These are phyloP conservation scores for Rhagoletis pomonella DNA, from an alignment of 1,140 invertebrate species.

Conservation along the genomic window DNA sequence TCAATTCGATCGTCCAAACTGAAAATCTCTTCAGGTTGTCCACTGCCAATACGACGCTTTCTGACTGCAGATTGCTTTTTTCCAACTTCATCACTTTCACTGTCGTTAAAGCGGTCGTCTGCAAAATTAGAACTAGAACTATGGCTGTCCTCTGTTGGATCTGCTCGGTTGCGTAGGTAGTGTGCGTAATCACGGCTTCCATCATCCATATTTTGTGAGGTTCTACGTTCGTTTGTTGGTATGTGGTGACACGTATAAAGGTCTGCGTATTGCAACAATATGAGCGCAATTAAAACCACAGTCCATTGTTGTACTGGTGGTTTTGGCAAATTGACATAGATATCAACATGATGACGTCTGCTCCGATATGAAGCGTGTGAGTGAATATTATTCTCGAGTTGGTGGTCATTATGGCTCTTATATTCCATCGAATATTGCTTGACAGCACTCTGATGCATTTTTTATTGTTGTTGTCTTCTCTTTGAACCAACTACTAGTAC, in stretches of 20 bases:
- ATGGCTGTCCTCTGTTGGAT: neutral
- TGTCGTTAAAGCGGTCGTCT: neutral
- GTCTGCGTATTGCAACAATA: slow-evolving; percentile 67
- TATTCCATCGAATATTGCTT: neutral
- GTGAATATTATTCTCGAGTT: neutral
- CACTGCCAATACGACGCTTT: slow-evolving; percentile 49
- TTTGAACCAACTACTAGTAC: neutral
- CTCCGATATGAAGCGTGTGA: neutral
- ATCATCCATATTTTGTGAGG: slow-evolving; percentile 54
- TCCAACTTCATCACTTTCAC: neutral
- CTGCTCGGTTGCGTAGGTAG: neutral
- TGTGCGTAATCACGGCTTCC: neutral
- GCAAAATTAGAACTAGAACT: neutral
- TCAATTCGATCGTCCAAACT: slow-evolving; percentile 63
- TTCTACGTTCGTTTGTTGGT: slow-evolving; percentile 60
- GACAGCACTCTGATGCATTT: neutral
- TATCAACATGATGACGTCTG: neutral
- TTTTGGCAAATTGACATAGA: neutral
- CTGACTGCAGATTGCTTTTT: neutral
- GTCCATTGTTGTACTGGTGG: slow-evolving; percentile 5
- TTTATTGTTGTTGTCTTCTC: neutral
- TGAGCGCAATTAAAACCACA: slow-evolving; percentile 57
- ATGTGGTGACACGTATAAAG: slow-evolving; percentile 67
- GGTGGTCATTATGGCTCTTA: neutral
- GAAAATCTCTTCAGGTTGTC: slow-evolving; percentile 71